phyloP scores from a whole-genome alignment of 2,888 invertebrate species.

The Spilosoma lubricipeda region DNA sequence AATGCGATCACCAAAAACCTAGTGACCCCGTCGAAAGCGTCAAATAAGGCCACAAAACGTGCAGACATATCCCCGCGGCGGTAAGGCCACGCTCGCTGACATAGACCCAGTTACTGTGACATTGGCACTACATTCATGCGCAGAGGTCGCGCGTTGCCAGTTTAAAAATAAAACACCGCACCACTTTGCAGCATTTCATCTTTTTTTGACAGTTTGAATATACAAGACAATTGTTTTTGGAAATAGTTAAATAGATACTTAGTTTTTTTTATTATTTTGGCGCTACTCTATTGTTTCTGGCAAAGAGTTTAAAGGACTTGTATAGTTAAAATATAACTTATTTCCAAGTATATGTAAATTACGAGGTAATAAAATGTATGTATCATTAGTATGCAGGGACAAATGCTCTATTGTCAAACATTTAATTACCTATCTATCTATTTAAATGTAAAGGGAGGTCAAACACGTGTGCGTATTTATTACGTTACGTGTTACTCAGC shows the following conservation, averaged over 20 bases:
- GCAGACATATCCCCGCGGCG: constrained; percentile 59
- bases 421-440: constrained; percentile 19
- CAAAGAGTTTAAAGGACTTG: neutral
- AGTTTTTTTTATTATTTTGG: neutral
- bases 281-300: neutral
- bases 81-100: constrained; percentile 79
- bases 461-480: constrained; percentile 8
- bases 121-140: constrained; percentile 86
- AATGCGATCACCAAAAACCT: constrained; percentile 51
- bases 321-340: neutral
- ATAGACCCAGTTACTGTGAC: constrained; percentile 84
- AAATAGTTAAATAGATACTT: no score
- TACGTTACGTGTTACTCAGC: neutral
- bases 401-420: constrained; percentile 22
- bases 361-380: neutral
- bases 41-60: constrained; percentile 67
- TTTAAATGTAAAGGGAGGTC: constrained; percentile 18
- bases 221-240: constrained; percentile 5
- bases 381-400: constrained; percentile 15
- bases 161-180: constrained; percentile 79
- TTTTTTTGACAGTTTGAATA: constrained; percentile 45
- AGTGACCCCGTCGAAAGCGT: constrained; percentile 61
- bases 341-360: neutral
- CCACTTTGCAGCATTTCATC: constrained; percentile 59
- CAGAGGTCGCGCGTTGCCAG: constrained; percentile 79